Percentiles rank a stretch among this genome's conserved stretches.
phyloP scores from a whole-genome alignment of 2,888 invertebrate species.

The Pecten maximus region DNA sequence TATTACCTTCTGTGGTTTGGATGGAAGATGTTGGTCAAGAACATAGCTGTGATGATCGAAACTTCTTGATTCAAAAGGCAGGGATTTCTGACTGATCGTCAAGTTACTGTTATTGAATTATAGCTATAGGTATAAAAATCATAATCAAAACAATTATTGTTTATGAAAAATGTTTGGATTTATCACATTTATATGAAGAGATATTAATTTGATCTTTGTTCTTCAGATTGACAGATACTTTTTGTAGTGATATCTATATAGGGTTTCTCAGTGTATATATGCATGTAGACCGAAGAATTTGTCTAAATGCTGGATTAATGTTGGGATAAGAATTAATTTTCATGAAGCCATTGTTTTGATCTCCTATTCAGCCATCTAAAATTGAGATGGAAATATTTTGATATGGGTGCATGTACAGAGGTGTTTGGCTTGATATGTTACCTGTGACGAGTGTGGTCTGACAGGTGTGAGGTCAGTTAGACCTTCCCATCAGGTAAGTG shows the following conservation, averaged over 20 bases:
- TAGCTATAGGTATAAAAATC: too few relatives aligned
- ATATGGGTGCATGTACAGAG: not conserved
- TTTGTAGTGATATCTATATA: too few relatives aligned
- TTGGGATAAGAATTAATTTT: not conserved
- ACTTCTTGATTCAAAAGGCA: too few relatives aligned
- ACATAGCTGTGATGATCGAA: not conserved
- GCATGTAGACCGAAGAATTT: not conserved
- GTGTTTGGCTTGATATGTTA: not conserved
- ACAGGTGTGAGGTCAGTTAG: conserved; percentile 14
- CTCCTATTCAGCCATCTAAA: not conserved
- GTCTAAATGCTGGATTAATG: not conserved
- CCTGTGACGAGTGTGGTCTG: not conserved
- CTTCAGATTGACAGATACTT: too few relatives aligned
- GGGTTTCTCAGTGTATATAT: not conserved
- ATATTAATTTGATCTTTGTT: too few relatives aligned
- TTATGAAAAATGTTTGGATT: too few relatives aligned
- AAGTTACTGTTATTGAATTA: too few relatives aligned
- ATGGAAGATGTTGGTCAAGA: not conserved
- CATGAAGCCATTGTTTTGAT: not conserved
- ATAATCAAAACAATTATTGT: too few relatives aligned
- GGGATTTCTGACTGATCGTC: too few relatives aligned
- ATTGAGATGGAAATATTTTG: not conserved
- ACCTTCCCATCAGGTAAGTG: conserved; percentile 29
- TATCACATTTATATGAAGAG: too few relatives aligned
- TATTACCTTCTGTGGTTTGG: not conserved